Percentiles rank a stretch among this genome's conserved stretches.
phyloP scores from a whole-genome alignment of 2,797 vertebrate species.

The Amblyraja radiata region DNA sequence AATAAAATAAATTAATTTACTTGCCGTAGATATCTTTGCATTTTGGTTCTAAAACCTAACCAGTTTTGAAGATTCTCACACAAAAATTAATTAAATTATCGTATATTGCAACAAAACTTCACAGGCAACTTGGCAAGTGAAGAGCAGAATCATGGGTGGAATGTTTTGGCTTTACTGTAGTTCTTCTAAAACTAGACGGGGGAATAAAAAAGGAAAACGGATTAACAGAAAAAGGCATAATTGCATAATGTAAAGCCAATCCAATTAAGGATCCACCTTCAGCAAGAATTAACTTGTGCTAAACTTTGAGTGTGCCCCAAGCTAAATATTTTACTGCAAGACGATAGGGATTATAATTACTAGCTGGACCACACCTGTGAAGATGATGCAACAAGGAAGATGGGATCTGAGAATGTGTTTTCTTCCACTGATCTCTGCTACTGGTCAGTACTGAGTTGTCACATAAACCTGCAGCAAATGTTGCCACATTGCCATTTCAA shows the following conservation, averaged over 20 bases:
- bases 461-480: background rate
- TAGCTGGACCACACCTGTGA: background rate
- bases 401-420: background rate
- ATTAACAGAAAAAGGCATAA: too few relatives aligned
- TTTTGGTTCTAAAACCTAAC: background rate
- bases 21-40: background rate
- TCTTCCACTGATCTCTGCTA: background rate
- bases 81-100: background rate
- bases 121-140: background rate
- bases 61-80: too few relatives aligned
- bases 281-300: background rate
- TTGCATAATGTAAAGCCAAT: background rate
- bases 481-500: background rate
- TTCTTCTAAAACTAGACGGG: background rate
- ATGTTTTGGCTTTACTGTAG: background rate
- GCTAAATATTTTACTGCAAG: background rate
- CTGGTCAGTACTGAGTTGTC: background rate
- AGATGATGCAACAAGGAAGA: background rate
- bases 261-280: background rate
- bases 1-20: constrained; percentile 1
- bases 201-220: background rate
- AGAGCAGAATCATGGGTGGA: background rate
- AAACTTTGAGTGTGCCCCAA: background rate
- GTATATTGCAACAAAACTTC: background rate
- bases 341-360: background rate